A percentile compares a stretch with the other conserved stretches of the same genome.
phyloP scores from a whole-genome alignment of 1,140 invertebrate species.

The Coenobita brevimanus region DNA sequence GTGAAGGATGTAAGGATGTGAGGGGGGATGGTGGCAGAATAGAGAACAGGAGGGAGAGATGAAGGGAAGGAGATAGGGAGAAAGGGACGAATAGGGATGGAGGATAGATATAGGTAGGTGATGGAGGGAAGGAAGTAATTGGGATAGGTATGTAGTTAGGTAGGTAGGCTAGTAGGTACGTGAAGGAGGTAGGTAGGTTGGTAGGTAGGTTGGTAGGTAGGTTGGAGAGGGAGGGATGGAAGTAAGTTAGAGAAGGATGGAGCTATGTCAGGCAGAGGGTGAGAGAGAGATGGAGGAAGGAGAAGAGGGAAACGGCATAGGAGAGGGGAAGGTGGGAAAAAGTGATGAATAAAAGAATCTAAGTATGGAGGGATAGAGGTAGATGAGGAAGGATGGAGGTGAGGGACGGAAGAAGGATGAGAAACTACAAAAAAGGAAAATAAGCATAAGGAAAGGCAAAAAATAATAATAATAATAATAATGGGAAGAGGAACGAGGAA shows the following conservation, averaged over 20 bases:
- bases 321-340: conserved; percentile 1
- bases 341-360: neutral
- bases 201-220: neutral
- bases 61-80: neutral
- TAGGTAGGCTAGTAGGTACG: too few relatives aligned
- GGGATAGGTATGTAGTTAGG: too few relatives aligned
- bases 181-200: neutral
- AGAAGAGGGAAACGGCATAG: conserved; percentile 10
- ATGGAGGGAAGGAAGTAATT: too few relatives aligned
- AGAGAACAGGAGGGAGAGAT: neutral
- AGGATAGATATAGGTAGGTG: too few relatives aligned
- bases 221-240: neutral
- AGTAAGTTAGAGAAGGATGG: neutral
- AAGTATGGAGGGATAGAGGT: neutral
- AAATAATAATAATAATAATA: too few relatives aligned
- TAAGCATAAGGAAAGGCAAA: neutral
- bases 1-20: conserved; percentile 6
- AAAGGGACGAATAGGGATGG: neutral
- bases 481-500: neutral
- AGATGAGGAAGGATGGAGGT: too few relatives aligned
- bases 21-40: neutral
- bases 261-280: neutral
- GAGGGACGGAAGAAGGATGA: neutral
- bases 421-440: neutral
- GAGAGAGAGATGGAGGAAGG: neutral